phyloP scores from a whole-genome alignment of 2,797 vertebrate genomes.

The Sebastiscus albofasciatus region DNA sequence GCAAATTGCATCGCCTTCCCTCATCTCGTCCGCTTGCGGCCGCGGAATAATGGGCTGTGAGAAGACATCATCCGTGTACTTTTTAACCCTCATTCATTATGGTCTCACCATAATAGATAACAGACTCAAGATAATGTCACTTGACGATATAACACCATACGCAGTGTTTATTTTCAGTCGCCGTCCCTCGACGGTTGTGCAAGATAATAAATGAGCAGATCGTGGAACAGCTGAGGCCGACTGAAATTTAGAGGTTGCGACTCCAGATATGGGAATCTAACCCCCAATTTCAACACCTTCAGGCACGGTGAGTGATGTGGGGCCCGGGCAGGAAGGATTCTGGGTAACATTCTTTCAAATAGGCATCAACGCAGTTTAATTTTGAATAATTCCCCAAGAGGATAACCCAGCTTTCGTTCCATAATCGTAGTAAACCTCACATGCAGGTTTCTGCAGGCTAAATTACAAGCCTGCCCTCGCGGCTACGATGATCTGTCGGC shows the following conservation, averaged over 20 bases:
- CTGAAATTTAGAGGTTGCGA: constrained; percentile 36
- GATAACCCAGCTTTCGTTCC: constrained; percentile 30
- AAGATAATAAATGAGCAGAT: constrained; percentile 63
- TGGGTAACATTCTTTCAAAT: constrained; percentile 53
- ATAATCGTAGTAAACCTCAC: constrained; percentile 24
- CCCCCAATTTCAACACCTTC: constrained; percentile 67
- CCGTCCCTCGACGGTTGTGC: constrained; percentile 35
- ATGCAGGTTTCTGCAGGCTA: constrained; percentile 19
- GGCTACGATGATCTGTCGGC: constrained; percentile 37
- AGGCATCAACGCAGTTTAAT: constrained; percentile 48
- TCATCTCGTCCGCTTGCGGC: constrained; percentile 1
- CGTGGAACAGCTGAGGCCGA: constrained; percentile 38
- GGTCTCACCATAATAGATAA: constrained; percentile 68
- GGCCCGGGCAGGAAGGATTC: constrained; percentile 41
- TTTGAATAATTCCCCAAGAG: constrained; percentile 40
- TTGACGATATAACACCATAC: constrained; percentile 25
- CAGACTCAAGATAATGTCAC: constrained; percentile 64
- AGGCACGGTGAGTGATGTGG: constrained; percentile 52
- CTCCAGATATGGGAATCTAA: constrained; percentile 58
- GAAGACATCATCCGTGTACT: constrained; percentile 60
- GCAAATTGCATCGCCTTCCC: constrained; percentile 15
- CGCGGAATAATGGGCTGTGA: constrained; percentile 61
- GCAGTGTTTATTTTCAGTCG: constrained; percentile 65
- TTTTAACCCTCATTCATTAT: constrained; percentile 59
- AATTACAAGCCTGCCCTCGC: constrained; percentile 17